Percentiles rank a stretch among this genome's conserved stretches.
Conservation (phyloP, 2,113 vertebrate genomes). For the Notarius quadriscutis region DNA sequence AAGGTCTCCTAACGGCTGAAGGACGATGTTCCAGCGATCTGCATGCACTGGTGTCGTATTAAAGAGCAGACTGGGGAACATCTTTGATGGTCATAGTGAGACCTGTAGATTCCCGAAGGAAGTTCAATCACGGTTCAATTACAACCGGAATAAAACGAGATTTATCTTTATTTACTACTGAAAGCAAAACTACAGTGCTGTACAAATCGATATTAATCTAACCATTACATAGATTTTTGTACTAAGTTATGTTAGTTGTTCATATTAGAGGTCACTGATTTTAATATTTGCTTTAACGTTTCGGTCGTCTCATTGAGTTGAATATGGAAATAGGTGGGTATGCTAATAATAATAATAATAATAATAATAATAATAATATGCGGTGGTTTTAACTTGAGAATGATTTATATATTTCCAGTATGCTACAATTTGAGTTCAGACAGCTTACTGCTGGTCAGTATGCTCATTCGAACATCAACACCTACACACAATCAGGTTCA, state of each 20-base stretch:
- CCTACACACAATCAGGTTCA: too few species aligned
- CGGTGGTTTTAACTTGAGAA: not conserved
- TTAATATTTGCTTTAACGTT: not conserved
- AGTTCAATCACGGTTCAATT: not conserved
- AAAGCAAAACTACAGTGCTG: slow-evolving; percentile 21
- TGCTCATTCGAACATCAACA: not conserved
- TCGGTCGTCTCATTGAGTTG: not conserved
- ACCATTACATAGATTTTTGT: not conserved
- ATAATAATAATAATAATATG: not conserved
- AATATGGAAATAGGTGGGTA: not conserved
- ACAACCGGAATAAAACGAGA: not conserved
- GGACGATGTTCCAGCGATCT: not conserved
- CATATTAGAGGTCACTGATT: not conserved
- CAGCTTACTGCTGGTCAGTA: slow-evolving; percentile 45
- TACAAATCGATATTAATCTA: not conserved
- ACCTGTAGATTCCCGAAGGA: not conserved
- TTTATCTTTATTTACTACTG: slow-evolving; percentile 32
- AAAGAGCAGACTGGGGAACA: not conserved
- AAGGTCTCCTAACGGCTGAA: not conserved
- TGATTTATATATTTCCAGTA: too few species aligned
- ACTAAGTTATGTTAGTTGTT: slow-evolving; percentile 14
- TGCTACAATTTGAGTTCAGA: not conserved
- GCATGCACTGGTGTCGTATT: not conserved
- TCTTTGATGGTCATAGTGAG: not conserved
- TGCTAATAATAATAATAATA: not conserved